A percentile compares a stretch with the other conserved stretches of the same genome.
Evolutionary conservation across 2,113 vertebrate species (phyloP).

Genomic region (Neogobius melanostomus): DNA sequence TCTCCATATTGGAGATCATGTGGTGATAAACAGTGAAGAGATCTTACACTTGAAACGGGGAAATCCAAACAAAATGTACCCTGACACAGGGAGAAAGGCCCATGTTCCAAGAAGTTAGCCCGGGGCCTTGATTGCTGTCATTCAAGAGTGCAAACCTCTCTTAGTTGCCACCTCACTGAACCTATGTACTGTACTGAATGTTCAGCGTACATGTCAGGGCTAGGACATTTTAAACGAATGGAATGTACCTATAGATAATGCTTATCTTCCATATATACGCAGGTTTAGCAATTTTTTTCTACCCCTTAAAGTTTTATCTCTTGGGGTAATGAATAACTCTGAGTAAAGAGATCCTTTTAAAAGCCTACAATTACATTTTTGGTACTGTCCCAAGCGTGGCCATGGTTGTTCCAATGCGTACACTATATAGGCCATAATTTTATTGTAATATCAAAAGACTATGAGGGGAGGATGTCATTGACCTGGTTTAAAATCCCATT

Average conservation of each 20-base stretch:
- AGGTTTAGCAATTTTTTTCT: slow-evolving; percentile 22
- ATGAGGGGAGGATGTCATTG: not conserved
- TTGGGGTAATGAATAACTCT: slow-evolving; percentile 30
- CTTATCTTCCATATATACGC: not conserved
- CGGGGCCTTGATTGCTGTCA: too few relatives aligned
- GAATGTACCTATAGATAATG: not conserved
- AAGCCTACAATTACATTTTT: slow-evolving; percentile 30
- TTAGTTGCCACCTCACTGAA: not conserved
- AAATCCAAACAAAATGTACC: too few relatives aligned
- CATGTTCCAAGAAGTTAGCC: too few relatives aligned
- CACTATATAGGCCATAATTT: slow-evolving; percentile 38
- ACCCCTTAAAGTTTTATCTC: slow-evolving; percentile 15
- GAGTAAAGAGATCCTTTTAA: slow-evolving; percentile 32
- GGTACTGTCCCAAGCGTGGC: slow-evolving; percentile 14
- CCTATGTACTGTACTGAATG: not conserved
- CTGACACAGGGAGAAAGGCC: too few relatives aligned
- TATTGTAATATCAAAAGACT: slow-evolving; percentile 10
- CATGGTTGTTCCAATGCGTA: slow-evolving; percentile 1
- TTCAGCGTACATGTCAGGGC: not conserved
- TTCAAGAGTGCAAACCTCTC: not conserved
- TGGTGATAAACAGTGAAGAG: too few relatives aligned
- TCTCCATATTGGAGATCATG: too few relatives aligned
- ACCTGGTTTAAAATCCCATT: slow-evolving; percentile 19
- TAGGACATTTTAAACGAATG: not conserved
- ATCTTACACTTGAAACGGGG: too few relatives aligned